Evolutionary conservation across 1,140 invertebrate species (phyloP).

Genomic region (Magallana gigas): DNA sequence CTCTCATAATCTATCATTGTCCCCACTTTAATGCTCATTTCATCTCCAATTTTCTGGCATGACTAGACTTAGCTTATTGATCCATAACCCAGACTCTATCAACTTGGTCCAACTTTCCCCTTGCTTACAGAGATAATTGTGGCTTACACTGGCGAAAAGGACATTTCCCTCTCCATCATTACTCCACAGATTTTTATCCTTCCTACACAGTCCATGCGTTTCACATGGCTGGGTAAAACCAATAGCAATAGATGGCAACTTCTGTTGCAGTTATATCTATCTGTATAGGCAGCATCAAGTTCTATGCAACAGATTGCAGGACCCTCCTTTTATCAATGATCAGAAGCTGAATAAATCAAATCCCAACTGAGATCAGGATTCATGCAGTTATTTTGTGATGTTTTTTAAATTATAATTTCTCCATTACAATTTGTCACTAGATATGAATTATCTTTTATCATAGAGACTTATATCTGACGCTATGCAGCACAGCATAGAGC

Average conservation of each 20-base stretch:
- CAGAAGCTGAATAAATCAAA: too few species aligned
- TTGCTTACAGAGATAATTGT: conserved; percentile 4
- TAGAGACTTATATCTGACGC: too few species aligned
- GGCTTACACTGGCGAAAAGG: background rate
- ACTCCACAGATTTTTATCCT: background rate
- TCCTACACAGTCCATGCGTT: too few species aligned
- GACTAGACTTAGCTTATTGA: conserved; percentile 1
- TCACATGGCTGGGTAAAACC: background rate
- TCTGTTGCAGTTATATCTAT: background rate
- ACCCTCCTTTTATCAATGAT: too few species aligned
- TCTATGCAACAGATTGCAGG: background rate
- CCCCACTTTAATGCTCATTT: background rate
- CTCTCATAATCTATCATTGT: too few species aligned
- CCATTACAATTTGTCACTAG: too few species aligned
- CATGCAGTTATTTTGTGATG: too few species aligned
- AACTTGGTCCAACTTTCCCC: too few species aligned
- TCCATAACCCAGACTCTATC: background rate
- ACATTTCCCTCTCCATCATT: conserved; percentile 7
- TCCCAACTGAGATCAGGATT: too few species aligned
- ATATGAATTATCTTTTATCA: too few species aligned
- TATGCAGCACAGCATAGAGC: too few species aligned
- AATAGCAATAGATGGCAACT: background rate
- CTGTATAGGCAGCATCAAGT: background rate
- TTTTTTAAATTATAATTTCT: too few species aligned
- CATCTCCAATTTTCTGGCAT: background rate